phyloP scores from a whole-genome alignment of 2,113 vertebrate species.

The Colius striatus region DNA sequence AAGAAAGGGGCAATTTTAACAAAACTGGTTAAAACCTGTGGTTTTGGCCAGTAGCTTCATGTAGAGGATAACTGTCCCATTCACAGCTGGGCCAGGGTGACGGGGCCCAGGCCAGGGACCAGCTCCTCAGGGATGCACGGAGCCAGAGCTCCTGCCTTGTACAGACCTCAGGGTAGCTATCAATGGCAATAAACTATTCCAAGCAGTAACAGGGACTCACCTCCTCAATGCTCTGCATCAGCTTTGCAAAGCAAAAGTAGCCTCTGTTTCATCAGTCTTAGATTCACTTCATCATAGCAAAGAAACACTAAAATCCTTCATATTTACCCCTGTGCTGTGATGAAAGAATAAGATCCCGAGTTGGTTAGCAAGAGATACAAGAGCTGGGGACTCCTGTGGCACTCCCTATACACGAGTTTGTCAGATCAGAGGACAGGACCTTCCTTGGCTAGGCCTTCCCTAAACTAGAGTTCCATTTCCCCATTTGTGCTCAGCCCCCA shows the following conservation, averaged over 20 bases:
- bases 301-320: background rate
- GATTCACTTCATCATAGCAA: background rate
- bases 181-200: background rate
- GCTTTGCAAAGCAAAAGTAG: background rate
- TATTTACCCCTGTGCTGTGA: background rate
- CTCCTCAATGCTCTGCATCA: background rate
- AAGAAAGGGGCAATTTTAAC: background rate
- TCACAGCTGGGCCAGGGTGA: background rate
- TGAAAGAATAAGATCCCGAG: background rate
- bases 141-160: background rate
- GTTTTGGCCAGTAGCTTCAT: background rate
- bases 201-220: background rate
- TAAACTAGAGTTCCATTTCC: background rate
- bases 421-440: background rate
- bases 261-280: background rate
- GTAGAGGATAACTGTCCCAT: background rate
- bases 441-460: background rate
- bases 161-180: accelerated
- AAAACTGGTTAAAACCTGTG: background rate
- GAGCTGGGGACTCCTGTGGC: accelerated
- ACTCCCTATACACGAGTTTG: background rate
- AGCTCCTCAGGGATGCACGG: background rate
- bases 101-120: background rate
- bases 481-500: background rate
- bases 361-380: no score